These are phyloP conservation scores for Dorcus hopei DNA, from an alignment of 2,888 invertebrate species.

Conservation along the genomic window DNA sequence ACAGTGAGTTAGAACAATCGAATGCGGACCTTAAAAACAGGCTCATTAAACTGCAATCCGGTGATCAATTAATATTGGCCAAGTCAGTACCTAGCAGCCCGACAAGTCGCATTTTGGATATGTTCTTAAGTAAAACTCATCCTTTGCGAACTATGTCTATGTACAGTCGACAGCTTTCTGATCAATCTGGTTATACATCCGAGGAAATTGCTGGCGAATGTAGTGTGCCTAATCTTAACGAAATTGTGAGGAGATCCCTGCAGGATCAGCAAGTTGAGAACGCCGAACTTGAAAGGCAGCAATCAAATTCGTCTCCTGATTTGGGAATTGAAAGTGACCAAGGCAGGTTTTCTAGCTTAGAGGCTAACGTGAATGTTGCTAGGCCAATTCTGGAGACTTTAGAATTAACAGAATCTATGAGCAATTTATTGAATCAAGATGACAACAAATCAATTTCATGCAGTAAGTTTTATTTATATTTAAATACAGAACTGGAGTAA, in stretches of 20 bases:
- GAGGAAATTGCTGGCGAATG: conserved; percentile 42
- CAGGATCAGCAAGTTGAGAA: conserved; percentile 9
- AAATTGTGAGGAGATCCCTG: background rate
- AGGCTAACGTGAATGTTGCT: conserved; percentile 52
- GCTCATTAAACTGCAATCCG: conserved; percentile 37
- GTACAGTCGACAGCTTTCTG: conserved; percentile 37
- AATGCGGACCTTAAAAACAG: conserved; percentile 45
- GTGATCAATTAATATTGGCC: conserved; percentile 16
- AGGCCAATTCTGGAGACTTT: conserved; percentile 49
- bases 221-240: conserved; percentile 7
- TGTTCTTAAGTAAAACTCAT: conserved; percentile 16
- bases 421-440: conserved; percentile 42
- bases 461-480: conserved; percentile 18
- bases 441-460: conserved; percentile 20
- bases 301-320: conserved; percentile 71
- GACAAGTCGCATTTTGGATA: conserved; percentile 22
- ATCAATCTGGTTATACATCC: conserved; percentile 51
- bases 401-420: conserved; percentile 49
- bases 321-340: conserved; percentile 87
- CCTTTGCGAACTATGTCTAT: conserved; percentile 2
- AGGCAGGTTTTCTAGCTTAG: conserved; percentile 60
- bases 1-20: conserved; percentile 46
- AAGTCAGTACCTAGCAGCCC: conserved; percentile 26
- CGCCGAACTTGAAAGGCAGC: conserved; percentile 38
- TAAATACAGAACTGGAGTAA: background rate